Base-by-base conservation (phyloP, 2,113 vertebrate genomes). In the Clarias magur region DNA sequence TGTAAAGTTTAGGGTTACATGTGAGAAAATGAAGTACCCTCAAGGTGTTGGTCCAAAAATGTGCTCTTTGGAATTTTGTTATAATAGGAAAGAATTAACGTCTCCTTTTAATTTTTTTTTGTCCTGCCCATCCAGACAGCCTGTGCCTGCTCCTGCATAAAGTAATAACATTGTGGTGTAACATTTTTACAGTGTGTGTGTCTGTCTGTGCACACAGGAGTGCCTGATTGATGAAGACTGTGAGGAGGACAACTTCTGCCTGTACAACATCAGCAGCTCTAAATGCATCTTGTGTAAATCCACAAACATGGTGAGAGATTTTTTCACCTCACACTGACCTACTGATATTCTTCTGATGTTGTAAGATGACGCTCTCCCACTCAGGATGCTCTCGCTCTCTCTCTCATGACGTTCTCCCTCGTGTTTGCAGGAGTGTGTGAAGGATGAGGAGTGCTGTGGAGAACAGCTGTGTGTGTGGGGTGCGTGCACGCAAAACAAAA, bases 151-250 rank as follows among this genome's bases (percentile, higher is more conserved):
- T 10, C 19, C 10, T 53, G 72, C 42, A 76, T 15, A 23, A 76
- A 76, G 42, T 25, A 1, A 53, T 25, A 53, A 21, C 10, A 65
- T 53, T 68, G 79, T 56, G 34, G 16, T 25, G 42, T 48, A 75
- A 54, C 0, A n/a, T 8, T 48, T 48, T 75, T 13, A 68, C 27
- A 11, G 23, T 23, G 70, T 73, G 76, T 62, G 17, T 42, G 15
- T 60, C 15, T 81, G 23, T 82, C 34, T 85, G 23, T 86, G 3
- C 73, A 56, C 59, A 1, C 87, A 99, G 98, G 97, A 99, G 57
- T 99, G 98, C 78, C 95, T 98, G 91, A 96, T 98, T 76, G 96
- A 98, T 0, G 97, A 98, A 88, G 98, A 99, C 93, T 99, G 98
- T 15, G 96, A 95, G 0, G 89, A 92, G 0, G 91, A 93, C 84